phyloP scores from a whole-genome alignment of 2,888 invertebrate genomes.

The Amblyjoppa fuscipennis region DNA sequence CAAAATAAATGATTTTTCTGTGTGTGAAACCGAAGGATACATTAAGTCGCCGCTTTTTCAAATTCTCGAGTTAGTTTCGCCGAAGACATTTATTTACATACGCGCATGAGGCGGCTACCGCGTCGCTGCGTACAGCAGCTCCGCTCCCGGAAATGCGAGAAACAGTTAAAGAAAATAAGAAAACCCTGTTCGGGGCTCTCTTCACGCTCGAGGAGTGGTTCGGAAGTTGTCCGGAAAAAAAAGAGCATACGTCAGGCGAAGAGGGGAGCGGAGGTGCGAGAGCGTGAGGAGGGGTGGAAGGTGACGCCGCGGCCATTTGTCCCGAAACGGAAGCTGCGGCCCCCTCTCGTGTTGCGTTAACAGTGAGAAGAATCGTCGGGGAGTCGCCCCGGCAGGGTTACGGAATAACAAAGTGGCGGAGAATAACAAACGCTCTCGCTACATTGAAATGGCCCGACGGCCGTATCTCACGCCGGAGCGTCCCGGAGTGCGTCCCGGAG shows the following conservation, averaged over 20 bases:
- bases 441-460: slow-evolving; percentile 83
- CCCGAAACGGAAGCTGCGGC: slow-evolving; percentile 71
- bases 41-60: no score
- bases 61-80: no score
- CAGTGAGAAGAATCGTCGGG: slow-evolving; percentile 42
- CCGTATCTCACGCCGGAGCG: slow-evolving; percentile 80
- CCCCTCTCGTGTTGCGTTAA: neutral
- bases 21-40: no score
- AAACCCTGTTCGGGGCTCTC: neutral
- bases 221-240: slow-evolving; percentile 40
- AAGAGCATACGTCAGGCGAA: slow-evolving; percentile 71
- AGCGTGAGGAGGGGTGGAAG: slow-evolving; percentile 57
- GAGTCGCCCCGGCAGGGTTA: slow-evolving; percentile 66
- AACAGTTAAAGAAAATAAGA: slow-evolving; percentile 52
- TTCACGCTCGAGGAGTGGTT: neutral
- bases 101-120: no score
- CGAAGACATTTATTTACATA: no score
- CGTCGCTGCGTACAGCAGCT: no score
- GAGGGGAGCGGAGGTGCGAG: slow-evolving; percentile 54
- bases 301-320: slow-evolving; percentile 74
- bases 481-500: slow-evolving; percentile 8
- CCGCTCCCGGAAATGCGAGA: slow-evolving; percentile 29
- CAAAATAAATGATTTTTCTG: no score
- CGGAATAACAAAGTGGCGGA: slow-evolving; percentile 84
- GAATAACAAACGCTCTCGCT: slow-evolving; percentile 84